Evolutionary conservation across 2,888 invertebrate genomes (phyloP), one percentile per base, ranked within the genome.

Genomic region (Desoria tigrina): DNA sequence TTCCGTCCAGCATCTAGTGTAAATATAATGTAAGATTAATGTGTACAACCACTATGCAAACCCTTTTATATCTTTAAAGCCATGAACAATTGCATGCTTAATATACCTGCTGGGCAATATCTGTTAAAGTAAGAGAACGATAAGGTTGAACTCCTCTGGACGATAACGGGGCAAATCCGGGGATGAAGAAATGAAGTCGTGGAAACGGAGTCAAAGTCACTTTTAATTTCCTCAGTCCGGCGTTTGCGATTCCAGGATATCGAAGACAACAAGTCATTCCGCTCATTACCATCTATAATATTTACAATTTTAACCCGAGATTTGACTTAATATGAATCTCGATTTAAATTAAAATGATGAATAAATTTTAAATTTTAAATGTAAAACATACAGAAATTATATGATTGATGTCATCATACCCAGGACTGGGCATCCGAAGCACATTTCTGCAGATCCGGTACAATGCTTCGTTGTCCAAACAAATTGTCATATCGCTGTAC

Each of bases 391-490:
- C 63, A 0, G 68, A 62, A 11, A 70, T 55, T 1, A 72, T 23
- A 16, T 51, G 32, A 28, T 72, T 72, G 24, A 70, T 23, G 42
- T 72, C 70, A 14, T 42, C 21, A 27, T 61, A 64, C 1, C 21
- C 6, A 1, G 72, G 72, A 1, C 37, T 45, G 7, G 49, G 24
- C 51, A 72, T 32, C 28, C 51, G 59, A 0, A 72, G 57, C 14
- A 57, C 63, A 16, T 65, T 53, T 6, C 53, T 39, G 77, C 84
- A 84, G 69, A 84, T 84, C 71, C 83, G 81, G 75, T 83, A 83
- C 4, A 84, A 78, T 55, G 84, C 83, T 74, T 84, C 84, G 73
- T 84, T 84, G 76, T 83, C 83, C 61, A 83, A 81, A 74, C 82
- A 83, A 76, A 80, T 82, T 2, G 82, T 42, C 24, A 70, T 37